Evolutionary conservation across 2,113 vertebrate species (phyloP), one percentile per base, ranked within the genome.

Genomic region (Thamnaconus septentrionalis): DNA sequence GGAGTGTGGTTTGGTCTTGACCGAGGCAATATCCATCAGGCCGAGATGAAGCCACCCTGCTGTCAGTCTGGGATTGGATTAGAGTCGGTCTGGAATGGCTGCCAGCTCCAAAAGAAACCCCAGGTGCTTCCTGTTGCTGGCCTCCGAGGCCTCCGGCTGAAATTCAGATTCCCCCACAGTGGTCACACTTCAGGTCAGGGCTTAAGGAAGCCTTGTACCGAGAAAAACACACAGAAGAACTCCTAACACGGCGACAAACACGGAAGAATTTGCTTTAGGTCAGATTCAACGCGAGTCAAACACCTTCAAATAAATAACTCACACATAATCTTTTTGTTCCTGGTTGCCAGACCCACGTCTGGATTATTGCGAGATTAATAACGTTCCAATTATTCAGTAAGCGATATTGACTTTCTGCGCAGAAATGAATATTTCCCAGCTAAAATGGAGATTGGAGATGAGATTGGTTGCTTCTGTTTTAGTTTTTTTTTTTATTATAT

Each of bases 291-390:
- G 18, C 18, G 18, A 31, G 18, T 31, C 18, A 31, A 31, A 31
- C 18, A 31, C n/a, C 40, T 72, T 58, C 1, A 58, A 61, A 50
- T 5, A 61, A 42, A 56, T 50, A 66, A 71, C 42, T 31, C 18
- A 31, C 18, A 31, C 18, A 31, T 31, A 64, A 60, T 52, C 7
- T 9, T 7, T 59, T 45, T 56, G 52, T 45, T 45, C 57, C 11
- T 68, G 18, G 59, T 64, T 76, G 48, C 60, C 11, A 56, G 53
- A 31, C 18, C 18, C 76, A 66, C 89, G 91, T 92, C 88, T 93
- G 93, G 92, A 92, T 94, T 92, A 93, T 91, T 89, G 91, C 91
- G 89, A 93, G 92, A 94, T 95, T 92, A 95, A 96, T 95, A 94
- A 92, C 91, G 92, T 91, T 91, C 91, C 88, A 93, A 89, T 94